These are phyloP conservation scores for Gadus macrocephalus DNA, from an alignment of 2,113 vertebrate species.

Conservation along the genomic window DNA sequence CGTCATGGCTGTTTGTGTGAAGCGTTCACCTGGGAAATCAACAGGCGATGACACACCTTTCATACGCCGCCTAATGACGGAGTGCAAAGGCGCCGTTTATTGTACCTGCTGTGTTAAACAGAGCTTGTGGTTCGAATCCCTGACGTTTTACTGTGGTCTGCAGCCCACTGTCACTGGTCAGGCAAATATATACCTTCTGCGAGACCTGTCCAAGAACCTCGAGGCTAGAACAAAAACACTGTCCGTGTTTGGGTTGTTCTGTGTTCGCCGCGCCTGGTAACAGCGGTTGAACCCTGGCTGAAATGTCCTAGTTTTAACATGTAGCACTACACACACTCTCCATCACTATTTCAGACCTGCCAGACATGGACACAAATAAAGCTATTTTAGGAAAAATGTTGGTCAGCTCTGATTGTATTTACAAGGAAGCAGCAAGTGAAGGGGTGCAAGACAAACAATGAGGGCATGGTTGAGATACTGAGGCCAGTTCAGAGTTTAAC, in stretches of 20 bases:
- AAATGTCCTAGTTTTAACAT: slow-evolving; percentile 50
- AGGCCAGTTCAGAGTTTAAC: slow-evolving; percentile 38
- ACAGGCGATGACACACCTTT: slow-evolving; percentile 41
- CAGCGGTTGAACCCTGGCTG: slow-evolving; percentile 54
- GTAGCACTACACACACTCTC: slow-evolving; percentile 23
- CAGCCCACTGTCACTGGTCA: slow-evolving; percentile 53
- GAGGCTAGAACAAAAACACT: slow-evolving; percentile 40
- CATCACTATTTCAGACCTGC: slow-evolving; percentile 54
- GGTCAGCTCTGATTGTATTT: slow-evolving; percentile 46
- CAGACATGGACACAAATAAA: slow-evolving; percentile 57
- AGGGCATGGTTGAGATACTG: slow-evolving; percentile 8
- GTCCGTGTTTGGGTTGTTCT: slow-evolving; percentile 26
- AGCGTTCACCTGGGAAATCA: slow-evolving; percentile 35
- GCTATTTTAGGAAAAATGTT: slow-evolving; percentile 42
- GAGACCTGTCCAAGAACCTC: slow-evolving; percentile 41
- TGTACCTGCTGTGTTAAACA: slow-evolving; percentile 70
- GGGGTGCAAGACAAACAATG: slow-evolving; percentile 31
- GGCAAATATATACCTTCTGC: slow-evolving; percentile 39
- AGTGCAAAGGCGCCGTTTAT: slow-evolving; percentile 65
- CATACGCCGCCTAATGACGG: slow-evolving; percentile 52
- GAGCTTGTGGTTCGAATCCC: slow-evolving; percentile 59
- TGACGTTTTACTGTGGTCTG: slow-evolving; percentile 61
- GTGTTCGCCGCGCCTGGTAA: slow-evolving; percentile 48
- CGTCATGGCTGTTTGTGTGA: slow-evolving; percentile 33
- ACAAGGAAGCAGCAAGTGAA: slow-evolving; percentile 36